Evolutionary conservation across 2,797 vertebrate genomes (phyloP), one percentile per base, ranked within the genome.

Genomic region (Oophaga sylvatica): DNA sequence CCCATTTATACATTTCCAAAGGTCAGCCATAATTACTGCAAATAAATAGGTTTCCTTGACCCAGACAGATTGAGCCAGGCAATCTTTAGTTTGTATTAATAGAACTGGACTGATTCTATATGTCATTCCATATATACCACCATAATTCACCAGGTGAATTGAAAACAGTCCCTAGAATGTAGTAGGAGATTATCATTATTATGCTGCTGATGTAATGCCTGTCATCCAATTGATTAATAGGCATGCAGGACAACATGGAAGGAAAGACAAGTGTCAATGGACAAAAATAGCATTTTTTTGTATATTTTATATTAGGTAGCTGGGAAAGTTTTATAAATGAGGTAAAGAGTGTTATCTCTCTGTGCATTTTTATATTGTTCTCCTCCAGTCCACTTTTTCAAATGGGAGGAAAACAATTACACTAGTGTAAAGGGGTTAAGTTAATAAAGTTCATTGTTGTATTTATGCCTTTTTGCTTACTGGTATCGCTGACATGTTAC

Each of bases 21-120:
- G 87, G 87, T 88, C 87, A 88, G 78, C 70, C 56, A 63, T 89
- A 89, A 89, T 89, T 89, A 89, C 83, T 89, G 87, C 87, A 89
- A 89, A 89, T 85, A 89, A 89, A 81, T 81, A 86, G 83, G 83
- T 81, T 85, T 81, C 79, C 70, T 81, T 41, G 77, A 82, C 79
- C 80, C 67, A 76, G 87, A 73, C 57, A 88, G 79, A 41, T 77
- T 82, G 82, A 85, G 83, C 83, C 87, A 81, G 59, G 70, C 60
- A 63, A 75, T 71, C 70, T 84, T 71, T 81, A 68, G 83, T 56
- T 76, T 78, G 45, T 85, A 85, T 84, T 84, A 84, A 84, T 76
- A 84, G 57, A 83, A 68, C 26, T 73, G 71, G 73, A 85, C 41
- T 15, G 16, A 59, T 53, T 41, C 56, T 78, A 63, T 65, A 85